A percentile compares a stretch with the other conserved stretches of the same genome.
These are phyloP conservation scores for Hydropsyche betteni DNA, from an alignment of 2,888 invertebrate genomes.

Conservation along the genomic window DNA sequence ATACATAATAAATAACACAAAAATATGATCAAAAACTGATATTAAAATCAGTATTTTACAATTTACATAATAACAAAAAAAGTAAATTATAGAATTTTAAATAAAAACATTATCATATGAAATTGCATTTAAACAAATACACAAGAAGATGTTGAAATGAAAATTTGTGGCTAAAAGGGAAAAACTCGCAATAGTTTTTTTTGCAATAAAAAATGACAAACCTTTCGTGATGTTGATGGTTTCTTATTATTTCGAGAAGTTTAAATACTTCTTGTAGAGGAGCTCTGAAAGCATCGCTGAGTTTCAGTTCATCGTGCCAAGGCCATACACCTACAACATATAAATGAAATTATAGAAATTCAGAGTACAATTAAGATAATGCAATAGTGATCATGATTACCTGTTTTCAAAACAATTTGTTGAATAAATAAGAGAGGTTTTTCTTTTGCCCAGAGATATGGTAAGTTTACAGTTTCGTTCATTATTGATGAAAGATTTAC, in stretches of 20 bases:
- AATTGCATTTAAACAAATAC: no score
- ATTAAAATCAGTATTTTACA: no score
- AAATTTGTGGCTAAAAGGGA: no score
- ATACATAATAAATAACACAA: no score
- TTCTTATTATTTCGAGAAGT: constrained; percentile 83
- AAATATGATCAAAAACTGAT: no score
- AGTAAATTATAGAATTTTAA: no score
- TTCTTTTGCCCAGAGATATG: constrained; percentile 70
- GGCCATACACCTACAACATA: constrained; percentile 77
- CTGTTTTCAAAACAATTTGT: constrained; percentile 76
- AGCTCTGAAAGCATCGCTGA: constrained; percentile 91
- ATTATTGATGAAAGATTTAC: constrained; percentile 56
- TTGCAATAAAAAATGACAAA: constrained; percentile 57
- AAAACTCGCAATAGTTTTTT: no score
- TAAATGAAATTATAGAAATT: not conserved
- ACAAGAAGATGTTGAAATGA: no score
- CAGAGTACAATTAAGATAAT: constrained; percentile 40
- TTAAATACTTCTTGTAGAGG: constrained; percentile 91
- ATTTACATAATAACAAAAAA: no score
- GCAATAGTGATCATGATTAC: constrained; percentile 53
- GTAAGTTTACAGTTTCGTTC: constrained; percentile 64
- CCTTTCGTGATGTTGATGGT: constrained; percentile 80
- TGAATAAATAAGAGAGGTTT: constrained; percentile 76
- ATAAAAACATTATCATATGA: no score
- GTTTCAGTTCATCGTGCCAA: constrained; percentile 82